Evolutionary conservation across 2,888 invertebrate genomes (phyloP), one percentile per base, ranked within the genome.

Genomic region (Tenthredo amoena): DNA sequence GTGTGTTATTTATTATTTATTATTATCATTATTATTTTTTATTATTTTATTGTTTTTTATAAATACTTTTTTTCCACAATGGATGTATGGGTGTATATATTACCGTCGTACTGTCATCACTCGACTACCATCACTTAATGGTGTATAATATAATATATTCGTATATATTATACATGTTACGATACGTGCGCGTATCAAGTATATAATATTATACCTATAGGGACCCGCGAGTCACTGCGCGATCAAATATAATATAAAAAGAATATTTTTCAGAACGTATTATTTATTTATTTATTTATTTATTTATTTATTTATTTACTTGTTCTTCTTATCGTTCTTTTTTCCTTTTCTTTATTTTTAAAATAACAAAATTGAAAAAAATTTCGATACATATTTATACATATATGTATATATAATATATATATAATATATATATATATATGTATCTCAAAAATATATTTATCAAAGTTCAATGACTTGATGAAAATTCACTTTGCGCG

Each of bases 381-480:
- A 55, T 10, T 2, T 55, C 18, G 5, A 68, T 68, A 68, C 12
- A 65, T 10, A 2, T 65, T 10, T 9, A 12, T 21, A 12, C 6
- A 65, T 65, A 62, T 10, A 65, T 15, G 3, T 68, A 77, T 77
- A 50, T 31, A 50, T 31, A 50, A n/a, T n/a, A n/a, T n/a, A n/a
- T n/a, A n/a, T n/a, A n/a, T n/a, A n/a, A n/a, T 10, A 65, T 31
- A 3, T 68, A 77, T 55, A 34, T 31, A n/a, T 31, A 34, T n/a
- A 21, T n/a, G n/a, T n/a, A n/a, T 37, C 26, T 43, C 21, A 74
- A 12, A 74, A 40, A 74, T n/a, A 21, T 40, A 43, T 43, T 50
- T 37, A 81, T 81, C 85, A 89, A 79, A 89, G 91, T 91, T 92
- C 92, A 91, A 90, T 91, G 92, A 92, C 92, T 92, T 91, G 90